Evolutionary conservation across 2,797 vertebrate genomes (phyloP).

Genomic region (Acanthiza pusilla): DNA sequence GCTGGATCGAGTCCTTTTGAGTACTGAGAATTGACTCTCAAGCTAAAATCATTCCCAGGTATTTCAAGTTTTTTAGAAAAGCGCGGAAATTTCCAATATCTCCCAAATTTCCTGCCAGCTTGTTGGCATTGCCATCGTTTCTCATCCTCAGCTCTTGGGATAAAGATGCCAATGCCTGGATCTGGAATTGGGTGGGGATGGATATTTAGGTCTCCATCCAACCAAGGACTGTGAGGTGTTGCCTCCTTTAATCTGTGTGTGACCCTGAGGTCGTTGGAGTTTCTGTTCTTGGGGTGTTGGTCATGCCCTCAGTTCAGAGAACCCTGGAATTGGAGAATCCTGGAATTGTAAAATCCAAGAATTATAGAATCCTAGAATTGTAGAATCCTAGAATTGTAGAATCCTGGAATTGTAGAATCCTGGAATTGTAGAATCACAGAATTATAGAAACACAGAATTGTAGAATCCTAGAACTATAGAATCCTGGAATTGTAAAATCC

Average conservation of each 20-base stretch:
- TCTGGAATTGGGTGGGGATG: rapidly evolving
- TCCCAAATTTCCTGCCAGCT: background rate
- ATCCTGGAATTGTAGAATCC: background rate
- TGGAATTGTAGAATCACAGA: no score
- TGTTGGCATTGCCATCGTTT: rapidly evolving
- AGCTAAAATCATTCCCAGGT: background rate
- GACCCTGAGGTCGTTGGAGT: rapidly evolving
- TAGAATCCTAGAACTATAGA: no score
- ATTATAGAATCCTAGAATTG: background rate
- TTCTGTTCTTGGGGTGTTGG: background rate
- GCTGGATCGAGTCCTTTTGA: background rate
- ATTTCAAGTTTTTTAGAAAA: background rate
- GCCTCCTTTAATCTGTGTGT: rapidly evolving
- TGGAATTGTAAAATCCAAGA: no score
- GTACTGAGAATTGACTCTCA: rapidly evolving
- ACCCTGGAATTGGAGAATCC: background rate
- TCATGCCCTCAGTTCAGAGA: rapidly evolving
- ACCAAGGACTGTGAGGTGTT: rapidly evolving
- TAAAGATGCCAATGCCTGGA: rapidly evolving
- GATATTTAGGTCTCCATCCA: background rate
- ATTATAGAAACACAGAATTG: no score
- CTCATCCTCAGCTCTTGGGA: background rate
- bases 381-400: no score
- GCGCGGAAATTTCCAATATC: rapidly evolving
- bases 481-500: no score